Evolutionary conservation across 2,113 vertebrate species (phyloP).

Genomic region (Zosterops lateralis): DNA sequence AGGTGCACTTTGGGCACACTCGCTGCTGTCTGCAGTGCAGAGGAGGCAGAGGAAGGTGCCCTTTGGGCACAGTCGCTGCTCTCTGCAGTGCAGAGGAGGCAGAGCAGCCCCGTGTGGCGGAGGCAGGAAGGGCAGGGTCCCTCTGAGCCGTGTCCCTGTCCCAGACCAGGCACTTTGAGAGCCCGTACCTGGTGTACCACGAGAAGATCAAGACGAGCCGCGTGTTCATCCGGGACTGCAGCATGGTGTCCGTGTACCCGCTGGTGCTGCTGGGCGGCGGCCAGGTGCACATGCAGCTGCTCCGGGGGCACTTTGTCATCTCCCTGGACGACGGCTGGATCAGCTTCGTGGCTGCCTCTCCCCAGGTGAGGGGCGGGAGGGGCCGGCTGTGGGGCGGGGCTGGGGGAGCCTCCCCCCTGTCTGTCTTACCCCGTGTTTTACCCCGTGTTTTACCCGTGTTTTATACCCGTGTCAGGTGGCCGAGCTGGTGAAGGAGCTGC

Average conservation of each 20-base stretch:
- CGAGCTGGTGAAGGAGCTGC: conserved; percentile 91
- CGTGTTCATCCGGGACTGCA: conserved; percentile 95
- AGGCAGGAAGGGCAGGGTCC: background rate
- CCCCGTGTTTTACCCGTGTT: too few relatives aligned
- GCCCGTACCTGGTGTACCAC: conserved; percentile 94
- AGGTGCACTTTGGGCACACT: background rate
- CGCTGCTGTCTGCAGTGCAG: background rate
- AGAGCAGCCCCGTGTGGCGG: too few relatives aligned
- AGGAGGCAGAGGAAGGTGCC: too few relatives aligned
- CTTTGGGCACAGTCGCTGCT: background rate
- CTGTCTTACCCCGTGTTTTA: background rate
- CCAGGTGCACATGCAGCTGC: conserved; percentile 86
- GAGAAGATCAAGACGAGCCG: conserved; percentile 97
- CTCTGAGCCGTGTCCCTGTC: background rate
- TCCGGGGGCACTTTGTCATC: conserved; percentile 84
- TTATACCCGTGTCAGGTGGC: conserved; percentile 34
- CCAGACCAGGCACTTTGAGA: conserved; percentile 88
- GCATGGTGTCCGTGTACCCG: conserved; percentile 93
- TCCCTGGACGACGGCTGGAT: conserved; percentile 97
- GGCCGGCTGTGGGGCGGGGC: background rate
- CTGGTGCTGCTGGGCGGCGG: conserved; percentile 91
- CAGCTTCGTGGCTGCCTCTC: conserved; percentile 87
- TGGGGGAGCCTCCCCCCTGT: rapidly evolving
- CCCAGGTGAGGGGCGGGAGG: conserved; percentile 78
- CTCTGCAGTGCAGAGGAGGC: background rate